Evolutionary conservation across 2,888 invertebrate genomes (phyloP).

Genomic region (Diploptera punctata): DNA sequence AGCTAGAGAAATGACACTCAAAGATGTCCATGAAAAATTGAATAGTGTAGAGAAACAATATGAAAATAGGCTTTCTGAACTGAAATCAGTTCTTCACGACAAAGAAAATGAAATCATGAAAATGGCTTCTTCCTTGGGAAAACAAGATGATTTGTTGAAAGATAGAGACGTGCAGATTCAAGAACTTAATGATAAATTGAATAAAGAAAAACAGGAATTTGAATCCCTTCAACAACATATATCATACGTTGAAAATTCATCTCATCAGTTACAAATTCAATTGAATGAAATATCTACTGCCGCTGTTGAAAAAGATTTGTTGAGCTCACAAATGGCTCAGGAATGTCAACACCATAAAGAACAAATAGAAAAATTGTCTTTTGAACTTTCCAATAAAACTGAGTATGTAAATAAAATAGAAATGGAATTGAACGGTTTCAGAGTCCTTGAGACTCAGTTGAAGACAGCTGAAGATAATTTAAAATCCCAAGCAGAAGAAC

Average conservation of each 20-base stretch:
- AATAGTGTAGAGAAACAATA: slow-evolving; percentile 5
- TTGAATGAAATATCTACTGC: not conserved
- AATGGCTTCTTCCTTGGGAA: slow-evolving; percentile 1
- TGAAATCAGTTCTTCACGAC: slow-evolving; percentile 6
- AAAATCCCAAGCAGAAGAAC: slow-evolving; percentile 51
- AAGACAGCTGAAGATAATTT: not conserved
- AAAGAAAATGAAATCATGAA: slow-evolving; percentile 30
- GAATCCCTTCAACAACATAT: not conserved
- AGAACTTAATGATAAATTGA: not conserved
- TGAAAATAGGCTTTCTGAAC: not conserved
- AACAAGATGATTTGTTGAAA: not conserved
- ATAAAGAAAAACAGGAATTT: slow-evolving; percentile 7
- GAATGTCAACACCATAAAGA: not conserved
- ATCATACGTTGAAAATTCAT: not conserved
- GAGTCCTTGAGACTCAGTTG: slow-evolving; percentile 16
- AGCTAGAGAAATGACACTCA: slow-evolving; percentile 26
- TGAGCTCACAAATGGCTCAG: not conserved
- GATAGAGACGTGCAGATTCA: not conserved
- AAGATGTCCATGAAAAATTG: slow-evolving; percentile 15
- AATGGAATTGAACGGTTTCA: not conserved
- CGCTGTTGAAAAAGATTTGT: not conserved
- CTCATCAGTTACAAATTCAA: not conserved
- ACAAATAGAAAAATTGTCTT: not conserved
- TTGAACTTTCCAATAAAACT: slow-evolving; percentile 6
- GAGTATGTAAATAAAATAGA: slow-evolving; percentile 15